Evolutionary conservation across 2,888 invertebrate species (phyloP), one percentile per base, ranked within the genome.

Genomic region (Dorcus hopei): DNA sequence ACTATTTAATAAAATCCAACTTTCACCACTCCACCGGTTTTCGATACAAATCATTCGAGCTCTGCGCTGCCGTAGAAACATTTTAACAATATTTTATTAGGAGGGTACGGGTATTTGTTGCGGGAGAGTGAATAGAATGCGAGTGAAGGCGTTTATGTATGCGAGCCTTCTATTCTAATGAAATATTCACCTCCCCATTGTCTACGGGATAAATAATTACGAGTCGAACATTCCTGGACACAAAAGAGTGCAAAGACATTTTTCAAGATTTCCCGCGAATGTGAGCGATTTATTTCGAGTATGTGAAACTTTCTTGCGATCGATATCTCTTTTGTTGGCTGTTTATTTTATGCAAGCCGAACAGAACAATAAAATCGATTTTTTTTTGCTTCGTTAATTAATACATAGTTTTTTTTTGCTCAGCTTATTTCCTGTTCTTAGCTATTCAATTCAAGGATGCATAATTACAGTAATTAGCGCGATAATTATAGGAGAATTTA

Each of bases 121-220:
- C 54, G 59, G 39, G 45, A 41, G 54, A 57, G 58, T 57, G 55
- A 50, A 49, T 54, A 59, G 58, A 57, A 59, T 61, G 61, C 57
- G 50, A 61, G 52, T 54, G 61, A 59, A 61, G 58, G 59, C 57
- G 61, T 59, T 58, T 58, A 50, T 52, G 55, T 58, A 60, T 60
- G 60, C 61, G 54, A 58, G 53, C 57, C 56, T 59, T 58, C 62
- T 61, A 63, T 63, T 58, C 57, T 61, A 61, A 63, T 63, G 61
- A 63, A 63, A 63, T 63, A 63, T 63, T 63, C 59, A 63, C 63
- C 51, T 58, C 54, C 52, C 59, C 58, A 63, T 63, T 63, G 61
- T 63, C 61, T 61, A 49, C 58, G 48, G 47, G 58, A 63, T 63
- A 63, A 63, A 63, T 63, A 63, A 63, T 63, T 63, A 63, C 62